phyloP scores from a whole-genome alignment of 2,888 invertebrate genomes.

The Tetheella fluctuosa region DNA sequence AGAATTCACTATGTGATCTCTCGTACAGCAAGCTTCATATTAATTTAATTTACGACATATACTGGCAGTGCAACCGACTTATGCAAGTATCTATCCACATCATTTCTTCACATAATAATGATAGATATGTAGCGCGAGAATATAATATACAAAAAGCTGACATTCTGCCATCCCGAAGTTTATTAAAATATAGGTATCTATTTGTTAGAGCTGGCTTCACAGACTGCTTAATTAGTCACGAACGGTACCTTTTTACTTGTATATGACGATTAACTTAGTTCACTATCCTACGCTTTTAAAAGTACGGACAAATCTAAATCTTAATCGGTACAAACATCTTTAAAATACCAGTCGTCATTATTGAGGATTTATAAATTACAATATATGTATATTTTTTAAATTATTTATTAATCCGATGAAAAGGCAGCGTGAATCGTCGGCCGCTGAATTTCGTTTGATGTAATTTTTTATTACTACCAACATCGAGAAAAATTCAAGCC shows the following conservation, averaged over 20 bases:
- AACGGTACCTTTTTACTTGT: neutral
- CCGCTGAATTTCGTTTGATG: constrained; percentile 18
- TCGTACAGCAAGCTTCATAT: constrained; percentile 58
- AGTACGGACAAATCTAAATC: constrained; percentile 29
- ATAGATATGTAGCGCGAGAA: constrained; percentile 75
- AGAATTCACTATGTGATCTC: constrained; percentile 71
- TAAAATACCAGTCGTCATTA: constrained; percentile 59
- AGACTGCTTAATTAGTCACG: neutral
- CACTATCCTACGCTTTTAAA: constrained; percentile 36
- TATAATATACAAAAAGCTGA: constrained; percentile 60
- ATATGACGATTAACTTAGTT: constrained; percentile 22
- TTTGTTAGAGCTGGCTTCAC: constrained; percentile 15
- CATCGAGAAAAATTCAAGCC: constrained; percentile 48
- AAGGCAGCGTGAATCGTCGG: constrained; percentile 33
- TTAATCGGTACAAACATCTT: constrained; percentile 46
- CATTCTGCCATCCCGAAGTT: constrained; percentile 43
- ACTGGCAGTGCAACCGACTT: constrained; percentile 77
- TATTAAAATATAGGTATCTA: constrained; percentile 21
- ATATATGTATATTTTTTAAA: constrained; percentile 32
- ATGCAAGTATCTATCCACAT: constrained; percentile 60
- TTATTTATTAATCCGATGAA: constrained; percentile 29
- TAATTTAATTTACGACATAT: constrained; percentile 56
- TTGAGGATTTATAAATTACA: constrained; percentile 42
- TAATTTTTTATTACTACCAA: constrained; percentile 36
- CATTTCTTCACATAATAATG: constrained; percentile 35